Percentiles rank a stretch among this genome's conserved stretches.
phyloP scores from a whole-genome alignment of 2,113 vertebrate genomes.

The Rhodinocichla rosea region DNA sequence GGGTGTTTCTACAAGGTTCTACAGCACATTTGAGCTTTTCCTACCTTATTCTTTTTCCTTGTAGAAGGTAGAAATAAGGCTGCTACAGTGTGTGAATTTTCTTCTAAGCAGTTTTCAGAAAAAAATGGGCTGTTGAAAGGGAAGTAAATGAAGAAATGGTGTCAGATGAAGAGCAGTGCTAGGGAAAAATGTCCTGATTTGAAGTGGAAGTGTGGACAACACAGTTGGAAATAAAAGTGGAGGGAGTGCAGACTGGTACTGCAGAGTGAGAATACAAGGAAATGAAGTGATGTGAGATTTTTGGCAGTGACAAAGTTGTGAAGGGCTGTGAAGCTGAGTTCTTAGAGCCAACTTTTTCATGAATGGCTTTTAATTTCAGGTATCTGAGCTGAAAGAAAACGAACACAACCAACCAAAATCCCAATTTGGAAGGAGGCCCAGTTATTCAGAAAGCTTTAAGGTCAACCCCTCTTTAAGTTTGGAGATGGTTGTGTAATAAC shows the following conservation, averaged over 20 bases:
- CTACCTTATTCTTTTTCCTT: neutral
- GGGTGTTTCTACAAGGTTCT: neutral
- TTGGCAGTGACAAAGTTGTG: neutral
- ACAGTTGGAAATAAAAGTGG: neutral
- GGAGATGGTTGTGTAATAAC: neutral
- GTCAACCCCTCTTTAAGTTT: neutral
- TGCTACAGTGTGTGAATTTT: neutral
- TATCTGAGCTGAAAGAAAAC: neutral
- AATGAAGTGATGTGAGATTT: neutral
- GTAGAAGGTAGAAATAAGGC: neutral
- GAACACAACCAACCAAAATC: neutral
- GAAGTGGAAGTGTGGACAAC: neutral
- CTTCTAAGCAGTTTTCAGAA: neutral
- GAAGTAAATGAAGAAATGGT: neutral
- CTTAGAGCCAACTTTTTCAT: neutral
- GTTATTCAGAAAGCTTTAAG: neutral
- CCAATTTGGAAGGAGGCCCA: neutral
- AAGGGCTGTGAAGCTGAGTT: neutral
- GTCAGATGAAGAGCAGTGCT: neutral
- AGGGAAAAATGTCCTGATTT: neutral
- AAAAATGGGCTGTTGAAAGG: neutral
- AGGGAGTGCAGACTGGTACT: neutral
- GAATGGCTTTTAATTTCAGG: neutral
- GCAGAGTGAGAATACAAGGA: neutral
- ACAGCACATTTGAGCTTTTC: neutral